Evolutionary conservation across 64 coral and sea anemone genomes (phyloP), one percentile per base, ranked within the genome.

Genomic region (Dendrophyllia cribrosa): DNA sequence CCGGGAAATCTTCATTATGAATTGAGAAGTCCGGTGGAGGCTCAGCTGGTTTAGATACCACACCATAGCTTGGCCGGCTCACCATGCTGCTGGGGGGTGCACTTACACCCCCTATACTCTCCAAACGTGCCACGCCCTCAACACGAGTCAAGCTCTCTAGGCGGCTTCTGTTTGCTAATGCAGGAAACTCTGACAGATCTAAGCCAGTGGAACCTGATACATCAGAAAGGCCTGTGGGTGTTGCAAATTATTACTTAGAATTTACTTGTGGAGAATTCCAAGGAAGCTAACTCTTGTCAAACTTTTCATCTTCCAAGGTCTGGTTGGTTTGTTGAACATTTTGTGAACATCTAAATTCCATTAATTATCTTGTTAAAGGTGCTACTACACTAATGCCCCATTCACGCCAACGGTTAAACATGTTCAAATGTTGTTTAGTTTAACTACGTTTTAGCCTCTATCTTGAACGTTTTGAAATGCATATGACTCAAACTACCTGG

Each of bases 11-110:
- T 78, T 98, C 96, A 53, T 95, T 98, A 3, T 93, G 93, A 66
- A 98, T 98, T 16, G 96, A 95, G 24, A 98, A 98, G 48, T 98
- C 96, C 9, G 96, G 94, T 51, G 85, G 90, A 19, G 96, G 96
- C 56, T 98, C 96, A 13, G 91, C 93, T 75, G 93, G 96, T 88
- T 98, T 98, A 61, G 96, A 98, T 63, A 98, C 96, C 66, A 98
- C 90, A 75, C 96, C 96, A 70, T 94, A 94, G 20, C 73, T 72
- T 34, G 86, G 92, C 67, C 92, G 88, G 43, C 82, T 92, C 8
- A 72, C 34, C 25, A 82, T 50, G 52, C 92, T 93, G 63, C 90
- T 87, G 1, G 90, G 82, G 23, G 90, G 80, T 59, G 80, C 77
- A 66, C 82, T 74, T 46, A 74, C 73, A 63, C 90, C 79, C 13